Evolutionary conservation across 2,797 vertebrate species (phyloP).

Genomic region (Crotalus adamanteus): DNA sequence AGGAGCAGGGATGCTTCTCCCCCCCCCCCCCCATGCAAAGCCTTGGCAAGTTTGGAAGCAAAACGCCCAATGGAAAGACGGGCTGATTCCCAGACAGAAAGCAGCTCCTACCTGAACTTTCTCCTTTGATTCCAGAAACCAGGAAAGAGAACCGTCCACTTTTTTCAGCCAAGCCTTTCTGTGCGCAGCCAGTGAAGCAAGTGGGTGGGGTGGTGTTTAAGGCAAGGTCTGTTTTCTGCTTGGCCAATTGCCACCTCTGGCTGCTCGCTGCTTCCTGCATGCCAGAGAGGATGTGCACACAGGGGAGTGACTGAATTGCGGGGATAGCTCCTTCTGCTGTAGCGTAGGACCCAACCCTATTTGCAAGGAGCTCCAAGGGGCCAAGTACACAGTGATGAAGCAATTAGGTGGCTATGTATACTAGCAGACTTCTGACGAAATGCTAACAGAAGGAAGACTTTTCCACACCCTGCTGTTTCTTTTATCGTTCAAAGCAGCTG

Average conservation of each 20-base stretch:
- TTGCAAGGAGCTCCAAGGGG: not conserved
- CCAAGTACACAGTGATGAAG: not conserved
- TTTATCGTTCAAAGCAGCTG: no score
- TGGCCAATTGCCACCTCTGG: not conserved
- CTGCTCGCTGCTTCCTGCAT: not conserved
- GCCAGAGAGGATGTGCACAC: not conserved
- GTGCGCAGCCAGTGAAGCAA: no score
- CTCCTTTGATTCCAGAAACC: no score
- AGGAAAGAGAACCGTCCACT: no score
- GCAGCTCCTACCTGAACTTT: not conserved
- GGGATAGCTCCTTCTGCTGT: fast-evolving
- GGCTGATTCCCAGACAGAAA: not conserved
- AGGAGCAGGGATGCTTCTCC: not conserved
- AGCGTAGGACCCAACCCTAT: not conserved
- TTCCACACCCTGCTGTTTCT: not conserved
- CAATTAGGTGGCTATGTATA: not conserved
- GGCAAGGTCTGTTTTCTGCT: not conserved
- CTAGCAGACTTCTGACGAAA: not conserved
- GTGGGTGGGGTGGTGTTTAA: not conserved
- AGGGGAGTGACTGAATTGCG: not conserved
- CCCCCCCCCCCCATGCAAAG: not conserved
- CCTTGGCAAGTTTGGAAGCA: not conserved
- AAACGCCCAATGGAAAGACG: not conserved
- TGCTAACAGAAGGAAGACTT: not conserved
- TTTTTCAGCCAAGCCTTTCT: no score